phyloP scores from a whole-genome alignment of 2,888 invertebrate species.

The Volucella bombylans region DNA sequence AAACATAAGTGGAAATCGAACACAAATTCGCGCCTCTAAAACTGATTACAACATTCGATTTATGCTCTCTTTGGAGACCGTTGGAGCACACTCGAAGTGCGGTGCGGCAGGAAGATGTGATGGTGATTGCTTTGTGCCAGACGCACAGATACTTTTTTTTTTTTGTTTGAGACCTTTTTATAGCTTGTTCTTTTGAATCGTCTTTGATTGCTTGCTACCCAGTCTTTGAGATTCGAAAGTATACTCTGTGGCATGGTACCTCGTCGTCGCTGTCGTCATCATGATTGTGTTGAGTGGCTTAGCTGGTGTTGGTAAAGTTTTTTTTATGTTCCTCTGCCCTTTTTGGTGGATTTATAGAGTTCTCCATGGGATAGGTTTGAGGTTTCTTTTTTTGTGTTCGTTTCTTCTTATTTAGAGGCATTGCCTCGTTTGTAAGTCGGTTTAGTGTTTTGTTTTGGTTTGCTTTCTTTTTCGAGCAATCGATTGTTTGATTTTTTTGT shows the following conservation, averaged over 20 bases:
- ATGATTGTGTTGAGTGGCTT: constrained; percentile 6
- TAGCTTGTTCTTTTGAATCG: constrained; percentile 30
- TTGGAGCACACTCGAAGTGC: background rate
- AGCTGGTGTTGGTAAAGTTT: constrained; percentile 17
- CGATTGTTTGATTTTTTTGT: constrained; percentile 29
- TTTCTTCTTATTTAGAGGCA: constrained; percentile 54
- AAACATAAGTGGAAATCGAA: constrained; percentile 59
- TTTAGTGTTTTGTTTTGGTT: constrained; percentile 53
- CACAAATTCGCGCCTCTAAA: constrained; percentile 68
- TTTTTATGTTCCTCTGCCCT: constrained; percentile 17
- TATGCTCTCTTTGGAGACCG: constrained; percentile 22
- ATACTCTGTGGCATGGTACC: constrained; percentile 1
- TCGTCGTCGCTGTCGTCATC: background rate
- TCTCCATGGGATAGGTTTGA: background rate
- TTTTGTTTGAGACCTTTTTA: constrained; percentile 47
- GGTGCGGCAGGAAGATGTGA: constrained; percentile 7
- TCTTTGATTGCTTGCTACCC: constrained; percentile 23
- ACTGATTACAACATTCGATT: constrained; percentile 59
- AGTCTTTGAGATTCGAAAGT: constrained; percentile 16
- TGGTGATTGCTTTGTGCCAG: constrained; percentile 30
- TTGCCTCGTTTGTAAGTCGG: constrained; percentile 59
- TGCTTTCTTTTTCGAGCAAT: background rate
- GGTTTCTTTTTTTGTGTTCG: background rate
- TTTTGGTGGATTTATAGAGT: constrained; percentile 54
- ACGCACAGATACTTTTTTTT: constrained; percentile 30